Percentiles rank a stretch among this genome's conserved stretches.
phyloP scores from a whole-genome alignment of 2,888 invertebrate genomes.

The Ophion ellenae region DNA sequence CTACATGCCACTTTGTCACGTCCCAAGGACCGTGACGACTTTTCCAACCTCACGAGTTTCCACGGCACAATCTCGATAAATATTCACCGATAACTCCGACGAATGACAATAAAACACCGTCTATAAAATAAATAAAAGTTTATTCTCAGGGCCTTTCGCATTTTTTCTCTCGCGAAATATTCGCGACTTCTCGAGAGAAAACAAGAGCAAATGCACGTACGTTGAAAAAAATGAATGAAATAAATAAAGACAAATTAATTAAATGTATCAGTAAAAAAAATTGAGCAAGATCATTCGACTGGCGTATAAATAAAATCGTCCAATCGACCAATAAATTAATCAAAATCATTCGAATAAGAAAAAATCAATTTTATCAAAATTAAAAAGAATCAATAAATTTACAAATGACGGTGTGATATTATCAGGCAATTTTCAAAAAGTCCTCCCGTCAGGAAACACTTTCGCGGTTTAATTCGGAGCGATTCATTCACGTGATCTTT shows the following conservation, averaged over 20 bases:
- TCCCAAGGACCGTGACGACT: neutral
- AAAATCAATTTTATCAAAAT: neutral
- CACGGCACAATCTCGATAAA: too few relatives aligned
- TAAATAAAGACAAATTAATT: neutral
- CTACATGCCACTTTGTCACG: neutral
- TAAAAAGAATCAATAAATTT: neutral
- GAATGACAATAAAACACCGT: too few relatives aligned
- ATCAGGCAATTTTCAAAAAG: neutral
- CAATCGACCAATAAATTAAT: neutral
- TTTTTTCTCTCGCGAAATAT: neutral
- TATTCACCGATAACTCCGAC: too few relatives aligned
- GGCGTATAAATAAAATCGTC: too few relatives aligned
- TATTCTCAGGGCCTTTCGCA: neutral
- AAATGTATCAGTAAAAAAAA: neutral
- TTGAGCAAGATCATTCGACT: neutral
- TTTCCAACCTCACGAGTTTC: neutral
- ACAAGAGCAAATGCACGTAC: neutral
- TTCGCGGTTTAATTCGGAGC: neutral
- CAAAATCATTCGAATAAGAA: neutral
- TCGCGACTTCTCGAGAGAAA: neutral
- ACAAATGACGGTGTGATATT: neutral
- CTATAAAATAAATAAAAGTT: too few relatives aligned
- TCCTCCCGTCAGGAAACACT: too few relatives aligned
- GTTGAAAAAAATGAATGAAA: neutral
- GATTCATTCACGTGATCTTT: neutral